Conservation (phyloP, 1,140 invertebrate species). For the Zaprionus inermis region DNA sequence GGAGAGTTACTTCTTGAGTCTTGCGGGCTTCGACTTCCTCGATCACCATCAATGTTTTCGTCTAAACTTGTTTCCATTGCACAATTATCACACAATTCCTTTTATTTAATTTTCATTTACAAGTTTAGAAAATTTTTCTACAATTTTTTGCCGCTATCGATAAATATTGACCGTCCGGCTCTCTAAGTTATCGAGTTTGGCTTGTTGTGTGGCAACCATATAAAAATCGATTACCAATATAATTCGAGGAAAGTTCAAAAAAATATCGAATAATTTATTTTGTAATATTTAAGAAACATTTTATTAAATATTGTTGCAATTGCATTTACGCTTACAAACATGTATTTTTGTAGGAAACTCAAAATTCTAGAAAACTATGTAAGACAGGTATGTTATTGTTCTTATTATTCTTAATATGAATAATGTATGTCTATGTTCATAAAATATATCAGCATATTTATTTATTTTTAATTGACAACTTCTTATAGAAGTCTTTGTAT, state of each 20-base stretch:
- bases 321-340: background rate
- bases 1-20: slow-evolving; percentile 39
- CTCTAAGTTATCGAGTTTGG: slow-evolving; percentile 6
- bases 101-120: slow-evolving; percentile 53
- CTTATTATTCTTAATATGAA: background rate
- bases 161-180: slow-evolving; percentile 23
- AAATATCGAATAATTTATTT: background rate
- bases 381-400: too few species aligned
- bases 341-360: too few species aligned
- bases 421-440: background rate
- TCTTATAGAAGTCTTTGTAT: too few species aligned
- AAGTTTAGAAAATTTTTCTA: slow-evolving; percentile 52
- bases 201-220: background rate
- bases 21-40: slow-evolving; percentile 41
- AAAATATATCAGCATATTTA: too few species aligned
- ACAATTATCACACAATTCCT: slow-evolving; percentile 26
- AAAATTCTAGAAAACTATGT: too few species aligned
- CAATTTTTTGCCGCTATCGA: slow-evolving; percentile 66
- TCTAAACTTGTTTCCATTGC: slow-evolving; percentile 71
- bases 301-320: background rate
- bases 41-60: slow-evolving; percentile 65
- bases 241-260: background rate
- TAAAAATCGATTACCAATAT: background rate
- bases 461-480: too few species aligned
- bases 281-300: background rate